Conservation (phyloP, 2,888 invertebrate species). For the Lithodes maja region DNA sequence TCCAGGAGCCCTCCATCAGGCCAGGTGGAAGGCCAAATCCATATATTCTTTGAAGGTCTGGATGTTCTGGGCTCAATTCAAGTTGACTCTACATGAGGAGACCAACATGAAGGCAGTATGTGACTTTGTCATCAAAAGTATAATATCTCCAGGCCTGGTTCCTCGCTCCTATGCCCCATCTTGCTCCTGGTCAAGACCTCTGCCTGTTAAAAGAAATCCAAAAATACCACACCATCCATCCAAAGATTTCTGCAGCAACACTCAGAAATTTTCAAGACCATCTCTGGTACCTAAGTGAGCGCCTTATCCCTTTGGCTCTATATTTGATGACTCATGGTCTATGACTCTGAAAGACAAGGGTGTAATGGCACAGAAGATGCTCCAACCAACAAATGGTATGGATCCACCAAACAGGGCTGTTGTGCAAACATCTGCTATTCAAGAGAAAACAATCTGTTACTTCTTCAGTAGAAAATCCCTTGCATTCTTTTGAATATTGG, state of each 20-base stretch:
- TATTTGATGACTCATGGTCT: constrained; percentile 3
- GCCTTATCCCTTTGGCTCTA: background rate
- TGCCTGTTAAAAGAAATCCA: constrained; percentile 1
- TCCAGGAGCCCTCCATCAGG: constrained; percentile 5
- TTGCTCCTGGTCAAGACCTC: background rate
- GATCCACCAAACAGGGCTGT: constrained; percentile 10
- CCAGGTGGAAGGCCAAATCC: constrained; percentile 19
- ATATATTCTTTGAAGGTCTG: background rate
- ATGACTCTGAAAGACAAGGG: background rate
- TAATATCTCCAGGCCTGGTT: constrained; percentile 7
- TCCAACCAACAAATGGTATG: background rate
- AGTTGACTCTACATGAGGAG: background rate
- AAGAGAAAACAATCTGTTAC: background rate
- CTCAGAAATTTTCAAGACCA: background rate
- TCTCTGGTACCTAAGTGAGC: constrained; percentile 2
- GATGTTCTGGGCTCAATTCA: constrained; percentile 9
- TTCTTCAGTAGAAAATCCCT: background rate
- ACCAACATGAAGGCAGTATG: constrained; percentile 18
- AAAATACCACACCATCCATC: background rate
- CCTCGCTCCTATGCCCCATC: constrained; percentile 4
- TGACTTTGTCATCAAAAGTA: background rate
- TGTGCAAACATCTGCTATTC: constrained; percentile 1
- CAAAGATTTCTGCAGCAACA: background rate
- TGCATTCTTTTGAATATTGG: constrained; percentile 6
- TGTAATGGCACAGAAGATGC: background rate